Conservation (phyloP, 2,888 invertebrate genomes). For the Hypselothyrea guttata region DNA sequence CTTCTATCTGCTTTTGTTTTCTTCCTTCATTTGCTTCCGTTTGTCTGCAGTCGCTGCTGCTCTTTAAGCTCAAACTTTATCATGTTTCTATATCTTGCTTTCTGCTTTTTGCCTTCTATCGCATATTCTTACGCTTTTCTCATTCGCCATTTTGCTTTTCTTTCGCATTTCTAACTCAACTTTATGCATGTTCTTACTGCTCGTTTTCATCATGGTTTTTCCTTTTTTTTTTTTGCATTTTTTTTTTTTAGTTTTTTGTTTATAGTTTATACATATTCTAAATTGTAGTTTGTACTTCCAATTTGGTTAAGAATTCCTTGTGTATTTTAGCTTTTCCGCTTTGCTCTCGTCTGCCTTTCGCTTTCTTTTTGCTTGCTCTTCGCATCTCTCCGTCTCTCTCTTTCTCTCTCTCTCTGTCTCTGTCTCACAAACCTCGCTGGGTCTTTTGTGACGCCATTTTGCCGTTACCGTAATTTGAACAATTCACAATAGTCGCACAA, state of each 20-base stretch:
- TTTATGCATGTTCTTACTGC: slow-evolving; percentile 23
- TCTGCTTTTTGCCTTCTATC: too few relatives aligned
- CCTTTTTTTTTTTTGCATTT: slow-evolving; percentile 17
- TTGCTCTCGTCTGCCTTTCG: slow-evolving; percentile 4
- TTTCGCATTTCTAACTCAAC: slow-evolving; percentile 15
- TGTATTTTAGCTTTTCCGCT: slow-evolving; percentile 63
- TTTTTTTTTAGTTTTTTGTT: slow-evolving; percentile 22
- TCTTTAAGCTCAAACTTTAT: not conserved
- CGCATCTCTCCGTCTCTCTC: slow-evolving; percentile 8
- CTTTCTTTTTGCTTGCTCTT: slow-evolving; percentile 1
- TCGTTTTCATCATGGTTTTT: slow-evolving; percentile 20
- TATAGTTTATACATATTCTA: slow-evolving; percentile 73
- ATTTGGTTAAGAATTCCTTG: slow-evolving; percentile 79
- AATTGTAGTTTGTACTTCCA: slow-evolving; percentile 77
- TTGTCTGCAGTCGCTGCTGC: not conserved
- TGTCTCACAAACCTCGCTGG: slow-evolving; percentile 36
- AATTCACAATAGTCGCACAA: slow-evolving; percentile 79
- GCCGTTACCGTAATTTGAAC: slow-evolving; percentile 76
- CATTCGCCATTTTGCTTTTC: too few relatives aligned
- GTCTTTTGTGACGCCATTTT: slow-evolving; percentile 69
- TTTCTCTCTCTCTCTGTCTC: slow-evolving; percentile 25
- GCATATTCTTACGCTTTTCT: too few relatives aligned
- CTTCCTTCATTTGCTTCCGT: too few relatives aligned
- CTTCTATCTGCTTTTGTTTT: too few relatives aligned
- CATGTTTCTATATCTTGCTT: too few relatives aligned